Evolutionary conservation across 2,888 invertebrate genomes (phyloP).

Genomic region (Nemurella pictetii): DNA sequence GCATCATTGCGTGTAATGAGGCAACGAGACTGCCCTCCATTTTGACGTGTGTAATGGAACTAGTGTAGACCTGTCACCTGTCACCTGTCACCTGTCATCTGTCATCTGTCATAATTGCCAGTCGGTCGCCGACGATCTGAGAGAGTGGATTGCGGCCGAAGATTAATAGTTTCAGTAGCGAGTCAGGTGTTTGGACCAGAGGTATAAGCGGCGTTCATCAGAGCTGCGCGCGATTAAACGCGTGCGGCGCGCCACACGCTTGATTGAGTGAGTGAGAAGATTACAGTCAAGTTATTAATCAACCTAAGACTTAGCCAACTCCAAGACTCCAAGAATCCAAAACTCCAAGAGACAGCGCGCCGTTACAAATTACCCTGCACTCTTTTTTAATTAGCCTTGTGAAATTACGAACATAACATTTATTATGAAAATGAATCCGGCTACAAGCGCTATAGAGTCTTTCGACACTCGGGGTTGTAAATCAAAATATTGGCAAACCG

Average conservation of each 20-base stretch:
- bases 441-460: too few relatives aligned
- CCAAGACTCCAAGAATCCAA: neutral
- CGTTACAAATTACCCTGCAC: neutral
- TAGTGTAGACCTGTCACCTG: too few relatives aligned
- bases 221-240: neutral
- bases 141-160: neutral
- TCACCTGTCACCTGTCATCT: too few relatives aligned
- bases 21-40: too few relatives aligned
- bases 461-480: neutral
- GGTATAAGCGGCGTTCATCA: neutral
- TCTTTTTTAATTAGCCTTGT: neutral
- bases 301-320: neutral
- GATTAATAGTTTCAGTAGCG: neutral
- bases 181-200: neutral
- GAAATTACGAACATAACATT: neutral
- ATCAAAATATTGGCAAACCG: neutral
- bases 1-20: too few relatives aligned
- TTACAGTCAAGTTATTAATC: neutral
- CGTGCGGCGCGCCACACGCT: neutral
- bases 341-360: neutral
- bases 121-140: neutral
- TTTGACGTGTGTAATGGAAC: too few relatives aligned
- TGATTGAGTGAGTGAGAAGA: neutral
- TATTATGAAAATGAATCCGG: too few relatives aligned
- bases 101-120: neutral